Percentiles rank a stretch among this genome's conserved stretches.
These are phyloP conservation scores for Gyrodactylus bullatarudis DNA, from an alignment of 1,140 invertebrate genomes.

Conservation along the genomic window DNA sequence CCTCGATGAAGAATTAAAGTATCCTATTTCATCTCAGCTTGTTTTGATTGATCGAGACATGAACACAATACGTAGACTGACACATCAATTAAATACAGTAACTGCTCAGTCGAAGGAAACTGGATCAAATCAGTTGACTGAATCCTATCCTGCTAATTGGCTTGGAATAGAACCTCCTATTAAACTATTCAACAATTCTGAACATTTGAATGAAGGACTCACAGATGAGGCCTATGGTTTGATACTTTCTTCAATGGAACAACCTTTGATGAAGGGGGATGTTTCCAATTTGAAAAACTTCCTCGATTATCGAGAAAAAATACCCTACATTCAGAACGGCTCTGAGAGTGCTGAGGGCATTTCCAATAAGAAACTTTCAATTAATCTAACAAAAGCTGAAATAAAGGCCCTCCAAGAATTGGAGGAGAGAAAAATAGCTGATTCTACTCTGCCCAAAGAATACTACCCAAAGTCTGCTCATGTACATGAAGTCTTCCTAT, in stretches of 20 bases:
- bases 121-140: not conserved
- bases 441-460: not conserved
- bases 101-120: not conserved
- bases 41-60: not conserved
- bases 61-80: not conserved
- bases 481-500: not conserved
- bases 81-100: not conserved
- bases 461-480: not conserved
- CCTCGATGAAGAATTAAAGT: not conserved
- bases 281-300: not conserved
- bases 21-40: not conserved
- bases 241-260: not conserved
- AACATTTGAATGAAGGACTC: not conserved
- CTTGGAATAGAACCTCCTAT: not conserved
- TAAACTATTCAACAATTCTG: not conserved
- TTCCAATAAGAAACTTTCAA: not conserved
- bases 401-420: not conserved
- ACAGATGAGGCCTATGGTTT: not conserved
- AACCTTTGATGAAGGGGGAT: not conserved
- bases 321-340: not conserved
- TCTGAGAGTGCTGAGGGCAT: not conserved
- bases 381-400: not conserved
- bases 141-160: not conserved
- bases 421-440: not conserved
- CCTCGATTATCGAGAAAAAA: not conserved